Percentiles rank a stretch among this genome's conserved stretches.
These are phyloP conservation scores for Notothenia rossii DNA, from an alignment of 2,113 vertebrate genomes.

Conservation along the genomic window DNA sequence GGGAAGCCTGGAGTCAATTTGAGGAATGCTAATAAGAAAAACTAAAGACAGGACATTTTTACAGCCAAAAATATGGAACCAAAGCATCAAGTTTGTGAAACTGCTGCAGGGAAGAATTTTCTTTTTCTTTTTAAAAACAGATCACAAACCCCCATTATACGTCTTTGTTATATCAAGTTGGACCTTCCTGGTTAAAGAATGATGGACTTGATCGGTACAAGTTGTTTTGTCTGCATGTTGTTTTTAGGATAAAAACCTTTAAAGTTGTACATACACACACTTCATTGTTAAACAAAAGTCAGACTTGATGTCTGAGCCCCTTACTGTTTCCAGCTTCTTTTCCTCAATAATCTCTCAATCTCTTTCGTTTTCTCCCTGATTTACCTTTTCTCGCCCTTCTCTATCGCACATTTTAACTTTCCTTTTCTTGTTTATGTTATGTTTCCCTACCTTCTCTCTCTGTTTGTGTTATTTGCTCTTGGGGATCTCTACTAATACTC, in stretches of 20 bases:
- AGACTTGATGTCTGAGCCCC: neutral
- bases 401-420: neutral
- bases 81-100: slow-evolving; percentile 16
- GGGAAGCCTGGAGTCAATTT: slow-evolving; percentile 53
- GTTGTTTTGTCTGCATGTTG: neutral
- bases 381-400: neutral
- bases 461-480: slow-evolving; percentile 44
- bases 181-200: neutral
- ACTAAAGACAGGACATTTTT: slow-evolving; percentile 38
- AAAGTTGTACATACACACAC: neutral
- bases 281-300: slow-evolving; percentile 4
- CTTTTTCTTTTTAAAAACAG: neutral
- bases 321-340: slow-evolving; percentile 27
- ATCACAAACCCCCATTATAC: neutral
- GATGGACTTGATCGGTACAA: neutral
- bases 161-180: neutral
- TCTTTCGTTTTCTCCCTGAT: neutral
- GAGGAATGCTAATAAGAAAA: slow-evolving; percentile 43
- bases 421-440: neutral
- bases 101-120: slow-evolving; percentile 1
- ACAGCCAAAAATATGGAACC: slow-evolving; percentile 37
- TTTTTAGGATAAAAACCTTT: neutral
- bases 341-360: slow-evolving; percentile 17
- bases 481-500: slow-evolving; percentile 45
- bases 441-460: neutral